These are phyloP conservation scores for Eupsittula cactorum DNA, from an alignment of 2,113 vertebrate species.

Conservation along the genomic window DNA sequence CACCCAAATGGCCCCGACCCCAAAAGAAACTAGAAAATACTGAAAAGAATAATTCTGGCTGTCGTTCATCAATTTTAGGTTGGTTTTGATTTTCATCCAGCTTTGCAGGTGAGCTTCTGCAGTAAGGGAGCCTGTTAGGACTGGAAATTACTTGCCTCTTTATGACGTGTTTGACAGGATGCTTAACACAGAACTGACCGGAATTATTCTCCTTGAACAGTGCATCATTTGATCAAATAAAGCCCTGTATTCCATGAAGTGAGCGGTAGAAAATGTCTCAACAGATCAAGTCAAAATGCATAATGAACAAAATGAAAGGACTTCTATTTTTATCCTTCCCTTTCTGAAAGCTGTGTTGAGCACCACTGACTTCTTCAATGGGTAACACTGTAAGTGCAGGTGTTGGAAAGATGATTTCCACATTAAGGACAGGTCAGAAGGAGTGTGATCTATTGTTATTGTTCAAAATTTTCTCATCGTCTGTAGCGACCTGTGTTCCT, in stretches of 20 bases:
- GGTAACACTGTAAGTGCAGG: neutral
- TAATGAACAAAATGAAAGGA: slow-evolving; percentile 14
- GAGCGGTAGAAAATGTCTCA: slow-evolving; percentile 16
- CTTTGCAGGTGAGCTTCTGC: neutral
- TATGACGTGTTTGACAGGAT: neutral
- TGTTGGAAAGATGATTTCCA: neutral
- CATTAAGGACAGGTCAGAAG: neutral
- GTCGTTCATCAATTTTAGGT: neutral
- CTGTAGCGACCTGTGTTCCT: neutral
- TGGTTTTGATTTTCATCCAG: neutral
- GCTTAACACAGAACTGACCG: neutral
- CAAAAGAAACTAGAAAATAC: neutral
- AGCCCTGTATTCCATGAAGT: neutral
- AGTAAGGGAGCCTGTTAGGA: neutral
- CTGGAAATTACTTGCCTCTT: neutral
- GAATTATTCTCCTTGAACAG: neutral
- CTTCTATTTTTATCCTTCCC: neutral
- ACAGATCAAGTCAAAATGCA: neutral
- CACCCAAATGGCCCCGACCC: rapidly evolving
- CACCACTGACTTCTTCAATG: neutral
- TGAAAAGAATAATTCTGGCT: neutral
- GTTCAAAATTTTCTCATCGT: neutral
- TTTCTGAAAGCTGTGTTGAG: neutral
- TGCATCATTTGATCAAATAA: neutral
- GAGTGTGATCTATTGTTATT: neutral